Conservation (phyloP, 1,140 invertebrate species). For the Lepidurus arcticus region DNA sequence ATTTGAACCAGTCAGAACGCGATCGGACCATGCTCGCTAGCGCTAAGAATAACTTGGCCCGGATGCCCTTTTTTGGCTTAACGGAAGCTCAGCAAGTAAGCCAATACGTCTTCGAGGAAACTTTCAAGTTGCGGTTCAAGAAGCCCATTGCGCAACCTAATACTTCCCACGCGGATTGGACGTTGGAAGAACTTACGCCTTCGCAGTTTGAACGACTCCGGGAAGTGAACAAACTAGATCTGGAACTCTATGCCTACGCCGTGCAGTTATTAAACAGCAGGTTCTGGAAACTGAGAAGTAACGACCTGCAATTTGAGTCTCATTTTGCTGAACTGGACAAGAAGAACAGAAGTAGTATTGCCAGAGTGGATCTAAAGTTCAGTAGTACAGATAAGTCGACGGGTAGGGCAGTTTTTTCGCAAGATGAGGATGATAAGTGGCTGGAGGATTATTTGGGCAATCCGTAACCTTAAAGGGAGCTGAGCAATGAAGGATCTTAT, state of each 20-base stretch:
- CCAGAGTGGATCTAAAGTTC: neutral
- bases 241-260: conserved; percentile 90
- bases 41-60: conserved; percentile 88
- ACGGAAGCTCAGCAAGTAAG: conserved; percentile 91
- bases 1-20: conserved; percentile 59
- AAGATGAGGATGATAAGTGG: too few relatives aligned
- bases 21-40: conserved; percentile 81
- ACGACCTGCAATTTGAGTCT: conserved; percentile 71
- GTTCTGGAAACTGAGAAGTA: conserved; percentile 69
- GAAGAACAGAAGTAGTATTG: neutral
- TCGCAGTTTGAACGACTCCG: conserved; percentile 67
- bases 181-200: conserved; percentile 62
- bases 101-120: conserved; percentile 94
- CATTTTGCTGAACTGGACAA: conserved; percentile 41
- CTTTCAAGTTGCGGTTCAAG: conserved; percentile 87
- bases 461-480: too few relatives aligned
- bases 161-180: conserved; percentile 72
- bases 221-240: conserved; percentile 78
- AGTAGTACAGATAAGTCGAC: neutral
- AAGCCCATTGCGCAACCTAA: conserved; percentile 85
- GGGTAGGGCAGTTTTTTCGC: too few relatives aligned
- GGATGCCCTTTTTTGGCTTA: conserved; percentile 94
- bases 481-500: too few relatives aligned
- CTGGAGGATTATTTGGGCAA: too few relatives aligned
- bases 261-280: conserved; percentile 78